These are phyloP conservation scores for Drosophila ustulata DNA, from an alignment of 2,888 invertebrate species.

Conservation along the genomic window DNA sequence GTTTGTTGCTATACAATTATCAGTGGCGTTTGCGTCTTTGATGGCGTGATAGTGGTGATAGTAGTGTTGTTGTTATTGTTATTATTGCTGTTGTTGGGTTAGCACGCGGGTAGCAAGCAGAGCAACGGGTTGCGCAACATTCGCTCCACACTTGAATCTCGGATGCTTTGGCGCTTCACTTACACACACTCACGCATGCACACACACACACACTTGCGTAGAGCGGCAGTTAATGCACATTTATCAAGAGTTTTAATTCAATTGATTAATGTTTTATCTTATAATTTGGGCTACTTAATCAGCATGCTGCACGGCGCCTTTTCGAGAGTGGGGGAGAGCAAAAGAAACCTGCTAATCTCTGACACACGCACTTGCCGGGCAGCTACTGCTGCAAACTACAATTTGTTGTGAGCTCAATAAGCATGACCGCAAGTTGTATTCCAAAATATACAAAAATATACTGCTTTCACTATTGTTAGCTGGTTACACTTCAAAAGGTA, in stretches of 20 bases:
- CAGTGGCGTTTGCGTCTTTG: constrained; percentile 31
- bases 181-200: no score
- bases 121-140: constrained; percentile 72
- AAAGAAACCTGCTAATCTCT: constrained; percentile 33
- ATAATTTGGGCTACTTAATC: constrained; percentile 62
- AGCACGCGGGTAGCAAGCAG: constrained; percentile 58
- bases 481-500: neutral
- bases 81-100: constrained; percentile 26
- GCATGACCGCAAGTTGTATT: neutral
- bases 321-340: constrained; percentile 2
- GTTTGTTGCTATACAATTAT: constrained; percentile 36
- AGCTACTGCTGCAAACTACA: constrained; percentile 49
- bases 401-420: constrained; percentile 44
- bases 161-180: constrained; percentile 34
- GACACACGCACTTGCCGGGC: constrained; percentile 59
- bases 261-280: constrained; percentile 59
- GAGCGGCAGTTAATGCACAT: constrained; percentile 9
- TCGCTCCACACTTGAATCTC: constrained; percentile 45
- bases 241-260: constrained; percentile 13
- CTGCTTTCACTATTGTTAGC: neutral
- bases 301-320: constrained; percentile 57
- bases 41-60: constrained; percentile 33
- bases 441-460: neutral
- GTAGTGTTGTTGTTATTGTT: constrained; percentile 27
- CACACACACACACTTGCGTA: neutral